Evolutionary conservation across 2,797 vertebrate genomes (phyloP), one percentile per base, ranked within the genome.

Genomic region (Esox lucius): DNA sequence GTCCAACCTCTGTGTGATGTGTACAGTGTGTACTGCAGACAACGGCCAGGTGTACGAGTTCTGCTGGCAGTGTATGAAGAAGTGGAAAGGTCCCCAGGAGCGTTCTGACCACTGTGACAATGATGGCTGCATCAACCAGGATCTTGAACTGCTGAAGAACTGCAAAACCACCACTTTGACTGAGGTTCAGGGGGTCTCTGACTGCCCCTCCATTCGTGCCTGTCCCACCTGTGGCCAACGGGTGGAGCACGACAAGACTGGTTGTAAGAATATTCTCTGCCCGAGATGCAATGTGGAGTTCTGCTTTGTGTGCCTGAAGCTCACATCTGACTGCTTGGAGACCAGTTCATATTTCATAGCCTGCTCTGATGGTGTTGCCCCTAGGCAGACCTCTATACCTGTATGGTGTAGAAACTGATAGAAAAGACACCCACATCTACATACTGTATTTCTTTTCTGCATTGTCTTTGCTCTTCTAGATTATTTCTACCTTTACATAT

Each of bases 301-400:
- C 86, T 94, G 94, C 86, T 95, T 95, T 0, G 87, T 93, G 73
- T 95, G 94, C 33, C 87, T 95, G 77, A 91, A 94, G 78, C 80
- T 79, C 19, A 94, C 87, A 0, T 3, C 68, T 0, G 51, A 46
- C 12, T 94, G 93, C 80, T 16, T 85, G 71, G 0, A 8, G 65
- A 87, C 82, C 0, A 90, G 89, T 53, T 49, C 75, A 0, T 4
- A 91, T 79, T 95, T 65, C 81, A 33, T 19, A 17, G 26, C 61
- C 53, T 95, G 94, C 74, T 80, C 76, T 1, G 85, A 9, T 0
- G 89, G 90, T 0, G 86, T 93, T 17, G 92, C 93, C 2, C 91
- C 88, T n/a, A 81, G 88, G 22, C 94, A 94, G 76, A 90, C 87
- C 0, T 74, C 83, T 0, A 85, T 94, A 17, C 90, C 92, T 7